Percentiles rank a stretch among this genome's conserved stretches.
phyloP scores from a whole-genome alignment of 2,113 vertebrate genomes.

The Peromyscus californicus region DNA sequence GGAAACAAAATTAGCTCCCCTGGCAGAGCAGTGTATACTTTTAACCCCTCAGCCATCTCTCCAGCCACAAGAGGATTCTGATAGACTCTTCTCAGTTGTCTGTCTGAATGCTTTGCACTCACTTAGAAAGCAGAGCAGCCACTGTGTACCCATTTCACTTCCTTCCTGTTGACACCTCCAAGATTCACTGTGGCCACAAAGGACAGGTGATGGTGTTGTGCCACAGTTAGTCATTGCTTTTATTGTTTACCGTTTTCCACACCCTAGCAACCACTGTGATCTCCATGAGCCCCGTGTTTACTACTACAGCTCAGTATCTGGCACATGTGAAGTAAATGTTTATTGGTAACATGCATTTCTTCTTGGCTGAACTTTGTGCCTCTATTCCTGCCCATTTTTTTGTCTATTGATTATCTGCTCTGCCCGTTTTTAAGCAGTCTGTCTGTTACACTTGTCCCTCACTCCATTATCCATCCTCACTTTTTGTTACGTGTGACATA shows the following conservation, averaged over 20 bases:
- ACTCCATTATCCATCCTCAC: not conserved
- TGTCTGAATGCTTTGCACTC: not conserved
- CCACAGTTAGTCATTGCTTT: not conserved
- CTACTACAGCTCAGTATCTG: not conserved
- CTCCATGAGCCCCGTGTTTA: not conserved
- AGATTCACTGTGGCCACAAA: not conserved
- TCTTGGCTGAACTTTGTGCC: not conserved
- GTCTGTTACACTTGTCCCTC: not conserved
- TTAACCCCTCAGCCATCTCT: not conserved
- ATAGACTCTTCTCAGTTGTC: not conserved
- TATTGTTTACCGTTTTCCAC: not conserved
- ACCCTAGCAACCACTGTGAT: not conserved
- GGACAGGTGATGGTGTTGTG: not conserved
- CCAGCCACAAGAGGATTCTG: not conserved
- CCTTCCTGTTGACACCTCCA: not conserved
- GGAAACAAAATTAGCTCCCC: not conserved
- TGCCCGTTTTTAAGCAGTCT: not conserved
- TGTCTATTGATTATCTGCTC: not conserved
- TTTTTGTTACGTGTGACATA: not conserved
- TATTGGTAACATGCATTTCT: constrained; percentile 8
- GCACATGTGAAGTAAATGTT: constrained; percentile 4
- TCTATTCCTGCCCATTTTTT: not conserved
- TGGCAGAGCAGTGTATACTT: not conserved
- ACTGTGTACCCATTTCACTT: not conserved
- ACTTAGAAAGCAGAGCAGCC: not conserved